A percentile compares a stretch with the other conserved stretches of the same genome.
phyloP scores from a whole-genome alignment of 2,888 invertebrate genomes.

The Thumatha senex region DNA sequence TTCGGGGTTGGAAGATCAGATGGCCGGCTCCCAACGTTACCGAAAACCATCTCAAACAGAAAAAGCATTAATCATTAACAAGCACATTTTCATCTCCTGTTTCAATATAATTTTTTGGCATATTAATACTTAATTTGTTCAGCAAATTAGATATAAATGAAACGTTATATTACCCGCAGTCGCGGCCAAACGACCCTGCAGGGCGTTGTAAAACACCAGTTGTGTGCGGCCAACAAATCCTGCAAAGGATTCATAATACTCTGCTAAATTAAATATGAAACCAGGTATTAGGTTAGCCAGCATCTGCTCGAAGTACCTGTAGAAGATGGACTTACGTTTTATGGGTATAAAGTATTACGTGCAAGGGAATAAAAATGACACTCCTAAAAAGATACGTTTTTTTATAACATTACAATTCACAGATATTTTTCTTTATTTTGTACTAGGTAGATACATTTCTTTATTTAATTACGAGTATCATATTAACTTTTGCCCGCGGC shows the following conservation, averaged over 20 bases:
- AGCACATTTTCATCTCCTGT: not conserved
- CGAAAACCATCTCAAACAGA: no score
- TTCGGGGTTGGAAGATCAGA: no score
- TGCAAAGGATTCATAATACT: constrained; percentile 45
- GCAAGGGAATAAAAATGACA: constrained; percentile 14
- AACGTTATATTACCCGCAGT: constrained; percentile 51
- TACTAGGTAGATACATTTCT: not conserved
- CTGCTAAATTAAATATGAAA: constrained; percentile 59
- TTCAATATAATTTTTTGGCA: not conserved
- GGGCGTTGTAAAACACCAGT: constrained; percentile 60
- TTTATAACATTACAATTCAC: constrained; percentile 1
- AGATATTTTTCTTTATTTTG: not conserved
- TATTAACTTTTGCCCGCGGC: no score
- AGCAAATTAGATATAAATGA: constrained; percentile 62
- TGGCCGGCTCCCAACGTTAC: no score
- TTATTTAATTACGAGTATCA: no score
- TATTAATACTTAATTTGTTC: constrained; percentile 45
- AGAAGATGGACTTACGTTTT: constrained; percentile 23
- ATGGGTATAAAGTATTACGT: constrained; percentile 13
- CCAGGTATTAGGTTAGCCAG: constrained; percentile 31
- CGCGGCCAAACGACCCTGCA: constrained; percentile 47
- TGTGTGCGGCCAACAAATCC: constrained; percentile 48
- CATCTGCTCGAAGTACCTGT: constrained; percentile 28
- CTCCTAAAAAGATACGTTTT: constrained; percentile 11
- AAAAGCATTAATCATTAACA: not conserved